Evolutionary conservation across 2,113 vertebrate species (phyloP).

Genomic region (Lanius ludovicianus): DNA sequence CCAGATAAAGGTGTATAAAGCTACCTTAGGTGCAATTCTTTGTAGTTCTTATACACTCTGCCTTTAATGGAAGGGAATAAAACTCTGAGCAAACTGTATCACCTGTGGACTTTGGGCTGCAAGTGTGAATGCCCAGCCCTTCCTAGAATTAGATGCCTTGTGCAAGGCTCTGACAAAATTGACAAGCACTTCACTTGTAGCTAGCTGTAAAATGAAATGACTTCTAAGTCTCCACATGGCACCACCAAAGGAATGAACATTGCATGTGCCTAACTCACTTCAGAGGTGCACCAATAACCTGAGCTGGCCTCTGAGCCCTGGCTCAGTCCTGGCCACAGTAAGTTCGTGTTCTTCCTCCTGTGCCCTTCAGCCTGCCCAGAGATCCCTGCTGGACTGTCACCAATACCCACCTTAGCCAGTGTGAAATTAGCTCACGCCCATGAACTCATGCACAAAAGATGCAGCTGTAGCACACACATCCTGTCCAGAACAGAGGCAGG

Average conservation of each 20-base stretch:
- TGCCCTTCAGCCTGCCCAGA: background rate
- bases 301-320: background rate
- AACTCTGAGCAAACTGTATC: background rate
- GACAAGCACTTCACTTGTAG: background rate
- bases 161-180: background rate
- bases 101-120: background rate
- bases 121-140: background rate
- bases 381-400: background rate
- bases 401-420: background rate
- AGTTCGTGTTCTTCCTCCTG: accelerated
- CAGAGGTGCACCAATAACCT: background rate
- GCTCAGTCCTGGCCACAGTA: background rate
- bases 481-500: slow-evolving; percentile 43
- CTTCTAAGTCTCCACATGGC: background rate
- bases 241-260: background rate
- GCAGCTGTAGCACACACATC: background rate
- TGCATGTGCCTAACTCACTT: background rate
- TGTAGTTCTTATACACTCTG: background rate
- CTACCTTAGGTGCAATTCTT: background rate
- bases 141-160: background rate
- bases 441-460: background rate
- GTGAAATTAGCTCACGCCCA: background rate
- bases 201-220: background rate
- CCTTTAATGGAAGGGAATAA: background rate
- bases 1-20: background rate